Evolutionary conservation across 2,888 invertebrate species (phyloP), one percentile per base, ranked within the genome.

Genomic region (Protula sp.): DNA sequence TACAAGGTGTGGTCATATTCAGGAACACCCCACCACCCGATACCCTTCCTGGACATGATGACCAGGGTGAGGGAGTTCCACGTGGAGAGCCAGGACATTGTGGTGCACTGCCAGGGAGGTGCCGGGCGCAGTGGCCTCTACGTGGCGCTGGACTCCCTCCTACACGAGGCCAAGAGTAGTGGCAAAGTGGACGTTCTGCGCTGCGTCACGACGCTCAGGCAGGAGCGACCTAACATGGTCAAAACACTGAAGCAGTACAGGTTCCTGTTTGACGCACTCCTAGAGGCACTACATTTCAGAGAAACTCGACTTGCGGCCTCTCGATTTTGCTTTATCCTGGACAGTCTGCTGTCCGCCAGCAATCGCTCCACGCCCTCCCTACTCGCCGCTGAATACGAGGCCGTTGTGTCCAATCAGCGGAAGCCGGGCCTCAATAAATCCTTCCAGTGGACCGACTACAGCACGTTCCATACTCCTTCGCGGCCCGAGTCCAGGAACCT

Each of bases 121-220:
- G 61, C 55, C 9, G 67, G 68, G 4, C 59, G 67, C 4, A 62
- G 64, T 51, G 68, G 68, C 1, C 4, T 64, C n/a, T 68, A 54
- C 50, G 19, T 68, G 5, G 67, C 67, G 14, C 24, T 67, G 14
- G 62, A 63, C 31, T 45, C 57, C 5, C 62, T 68, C 4, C 47
- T 63, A 47, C 22, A 54, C 19, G 55, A 65, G 45, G 67, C 60
- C 14, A 47, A 31, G 38, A 26, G 47, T n/a, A 30, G 57, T 19
- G 64, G 60, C 26, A 30, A 48, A 24, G 57, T 68, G n/a, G 67
- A 68, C 29, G 58, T 68, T 27, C 47, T 59, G 45, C 29, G 50
- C 26, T 61, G 59, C 27, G 62, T 64, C 2, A 30, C 58, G 3
- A 38, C 52, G 29, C 59, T 67, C 19, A 30, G 61, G 2, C 26